Conservation (phyloP, 2,797 vertebrate genomes). For the Menidia menidia region DNA sequence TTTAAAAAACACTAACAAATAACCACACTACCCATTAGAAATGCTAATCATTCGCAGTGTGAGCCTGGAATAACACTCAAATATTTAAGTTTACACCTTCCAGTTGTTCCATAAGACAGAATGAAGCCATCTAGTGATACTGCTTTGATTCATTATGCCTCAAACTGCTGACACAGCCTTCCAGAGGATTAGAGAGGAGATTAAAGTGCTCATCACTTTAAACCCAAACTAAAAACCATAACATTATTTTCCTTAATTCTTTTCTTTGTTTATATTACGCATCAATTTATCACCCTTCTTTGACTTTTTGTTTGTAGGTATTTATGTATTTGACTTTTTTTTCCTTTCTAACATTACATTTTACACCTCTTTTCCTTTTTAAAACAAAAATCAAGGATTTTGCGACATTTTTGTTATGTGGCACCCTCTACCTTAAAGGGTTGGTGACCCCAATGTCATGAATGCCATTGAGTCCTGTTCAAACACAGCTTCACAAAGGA, state of each 20-base stretch:
- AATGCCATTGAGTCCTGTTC: no score
- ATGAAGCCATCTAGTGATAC: no score
- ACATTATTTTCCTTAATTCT: slow-evolving; percentile 6
- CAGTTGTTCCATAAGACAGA: no score
- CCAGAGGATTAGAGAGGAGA: neutral
- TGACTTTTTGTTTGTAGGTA: neutral
- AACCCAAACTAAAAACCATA: neutral
- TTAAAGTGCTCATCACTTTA: neutral
- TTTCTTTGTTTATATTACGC: neutral
- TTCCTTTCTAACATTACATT: slow-evolving; percentile 21
- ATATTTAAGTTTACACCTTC: no score
- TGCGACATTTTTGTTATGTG: no score
- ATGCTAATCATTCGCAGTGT: neutral
- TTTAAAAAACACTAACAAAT: neutral
- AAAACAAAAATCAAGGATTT: no score
- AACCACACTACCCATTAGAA: neutral
- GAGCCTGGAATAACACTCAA: neutral
- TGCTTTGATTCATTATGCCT: neutral
- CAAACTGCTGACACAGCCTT: neutral
- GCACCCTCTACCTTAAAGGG: no score
- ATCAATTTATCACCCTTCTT: neutral
- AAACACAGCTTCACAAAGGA: no score
- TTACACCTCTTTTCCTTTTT: neutral
- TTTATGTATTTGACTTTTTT: neutral
- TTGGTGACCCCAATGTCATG: no score